These are phyloP conservation scores for Crotalus viridis DNA, from an alignment of 2,113 vertebrate genomes.

Conservation along the genomic window DNA sequence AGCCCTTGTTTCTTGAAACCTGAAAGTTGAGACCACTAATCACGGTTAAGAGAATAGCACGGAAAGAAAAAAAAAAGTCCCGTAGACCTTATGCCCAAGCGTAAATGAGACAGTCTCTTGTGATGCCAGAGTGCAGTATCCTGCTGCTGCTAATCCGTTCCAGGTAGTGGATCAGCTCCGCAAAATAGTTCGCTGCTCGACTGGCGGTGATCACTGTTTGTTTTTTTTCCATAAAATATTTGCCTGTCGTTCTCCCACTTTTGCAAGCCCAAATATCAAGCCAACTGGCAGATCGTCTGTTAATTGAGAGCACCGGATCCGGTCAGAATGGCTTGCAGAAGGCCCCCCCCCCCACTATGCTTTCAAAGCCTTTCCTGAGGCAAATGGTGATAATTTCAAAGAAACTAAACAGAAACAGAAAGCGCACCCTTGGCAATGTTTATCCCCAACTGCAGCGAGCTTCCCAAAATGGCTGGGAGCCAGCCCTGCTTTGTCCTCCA, in stretches of 20 bases:
- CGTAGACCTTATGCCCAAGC: not conserved
- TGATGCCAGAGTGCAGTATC: not conserved
- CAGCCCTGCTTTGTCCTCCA: not conserved
- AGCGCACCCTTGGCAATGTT: not conserved
- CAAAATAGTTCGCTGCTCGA: not conserved
- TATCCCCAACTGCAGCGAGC: not conserved
- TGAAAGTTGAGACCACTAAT: not conserved
- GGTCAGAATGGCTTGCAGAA: not conserved
- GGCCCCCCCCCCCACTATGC: not conserved
- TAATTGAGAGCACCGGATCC: not conserved
- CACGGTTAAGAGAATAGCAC: not conserved
- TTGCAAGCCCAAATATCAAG: not conserved
- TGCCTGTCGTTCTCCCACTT: not conserved
- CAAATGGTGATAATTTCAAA: constrained; percentile 8
- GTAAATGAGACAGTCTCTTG: not conserved
- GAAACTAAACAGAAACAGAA: not conserved
- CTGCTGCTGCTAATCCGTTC: not conserved
- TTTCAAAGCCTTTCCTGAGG: constrained; percentile 20
- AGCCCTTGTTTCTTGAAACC: constrained; percentile 14
- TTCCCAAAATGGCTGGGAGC: not conserved
- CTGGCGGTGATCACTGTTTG: not conserved
- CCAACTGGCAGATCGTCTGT: not conserved
- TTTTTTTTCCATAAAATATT: not conserved
- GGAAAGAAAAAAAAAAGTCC: not conserved
- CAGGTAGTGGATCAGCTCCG: not conserved